Conservation (phyloP, 2,888 invertebrate species). For the Oeneis ivallda region DNA sequence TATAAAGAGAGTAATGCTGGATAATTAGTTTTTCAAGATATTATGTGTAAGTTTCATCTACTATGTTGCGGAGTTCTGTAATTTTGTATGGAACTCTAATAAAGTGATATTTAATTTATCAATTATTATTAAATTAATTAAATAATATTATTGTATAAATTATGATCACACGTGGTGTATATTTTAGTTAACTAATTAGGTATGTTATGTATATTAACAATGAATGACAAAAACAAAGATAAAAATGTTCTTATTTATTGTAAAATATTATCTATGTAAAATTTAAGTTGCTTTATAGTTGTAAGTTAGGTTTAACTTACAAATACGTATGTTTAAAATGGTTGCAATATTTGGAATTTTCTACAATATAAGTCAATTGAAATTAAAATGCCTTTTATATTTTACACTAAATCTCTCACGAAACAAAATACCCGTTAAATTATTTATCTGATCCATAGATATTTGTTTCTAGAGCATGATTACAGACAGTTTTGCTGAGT, state of each 20-base stretch:
- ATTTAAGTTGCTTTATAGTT: conserved; percentile 30
- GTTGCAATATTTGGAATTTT: conserved; percentile 42
- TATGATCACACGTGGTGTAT: conserved; percentile 21
- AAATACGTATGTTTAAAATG: conserved; percentile 23
- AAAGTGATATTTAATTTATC: conserved; percentile 13
- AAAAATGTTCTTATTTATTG: conserved; percentile 36
- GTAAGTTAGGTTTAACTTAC: conserved; percentile 33
- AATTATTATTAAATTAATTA: not conserved
- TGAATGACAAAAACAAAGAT: conserved; percentile 25
- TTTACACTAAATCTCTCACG: too few species aligned
- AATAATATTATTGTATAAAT: conserved; percentile 21
- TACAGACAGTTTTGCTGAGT: too few species aligned
- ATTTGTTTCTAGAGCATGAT: too few species aligned
- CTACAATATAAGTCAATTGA: conserved; percentile 43
- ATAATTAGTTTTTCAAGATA: too few species aligned
- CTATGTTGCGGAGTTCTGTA: too few species aligned
- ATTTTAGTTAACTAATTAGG: conserved; percentile 20
- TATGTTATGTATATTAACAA: conserved; percentile 5
- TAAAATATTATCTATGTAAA: conserved; percentile 31
- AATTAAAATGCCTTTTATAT: conserved; percentile 5
- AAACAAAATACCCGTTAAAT: too few species aligned
- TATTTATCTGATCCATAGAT: too few species aligned
- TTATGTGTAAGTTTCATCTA: too few species aligned
- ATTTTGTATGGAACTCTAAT: not conserved
- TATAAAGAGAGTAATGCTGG: too few species aligned